Evolutionary conservation across 1,140 invertebrate species (phyloP).

Genomic region (Aphelenchoides besseyi): DNA sequence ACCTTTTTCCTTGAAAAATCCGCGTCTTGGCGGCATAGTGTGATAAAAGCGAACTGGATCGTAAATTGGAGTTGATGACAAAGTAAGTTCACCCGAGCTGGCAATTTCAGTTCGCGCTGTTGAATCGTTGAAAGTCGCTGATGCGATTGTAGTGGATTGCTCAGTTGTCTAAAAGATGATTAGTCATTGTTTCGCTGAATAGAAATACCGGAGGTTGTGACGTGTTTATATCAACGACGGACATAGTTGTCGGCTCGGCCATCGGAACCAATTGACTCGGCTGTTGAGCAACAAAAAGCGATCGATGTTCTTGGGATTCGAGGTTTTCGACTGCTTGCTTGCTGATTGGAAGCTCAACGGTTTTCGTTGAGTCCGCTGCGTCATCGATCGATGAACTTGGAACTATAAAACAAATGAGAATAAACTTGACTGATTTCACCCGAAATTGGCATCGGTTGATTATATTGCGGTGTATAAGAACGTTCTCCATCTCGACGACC

Average conservation of each 20-base stretch:
- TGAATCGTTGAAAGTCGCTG: background rate
- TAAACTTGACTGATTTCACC: background rate
- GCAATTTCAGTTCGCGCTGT: background rate
- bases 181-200: too few relatives aligned
- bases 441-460: background rate
- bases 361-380: too few relatives aligned
- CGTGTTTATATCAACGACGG: too few relatives aligned
- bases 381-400: too few relatives aligned
- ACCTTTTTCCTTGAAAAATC: constrained; percentile 40
- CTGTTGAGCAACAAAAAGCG: background rate
- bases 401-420: constrained; percentile 15
- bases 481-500: constrained; percentile 1
- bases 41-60: constrained; percentile 46
- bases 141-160: constrained; percentile 3
- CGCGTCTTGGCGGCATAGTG: constrained; percentile 23
- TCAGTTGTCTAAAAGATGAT: too few relatives aligned
- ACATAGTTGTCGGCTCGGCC: background rate
- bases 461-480: background rate
- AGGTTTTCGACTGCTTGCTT: background rate
- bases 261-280: constrained; percentile 14
- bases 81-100: constrained; percentile 6
- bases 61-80: constrained; percentile 39
- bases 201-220: background rate
- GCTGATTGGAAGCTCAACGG: background rate
- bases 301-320: background rate